Evolutionary conservation across 2,797 vertebrate genomes (phyloP), one percentile per base, ranked within the genome.

Genomic region (Percopsis omiscomaycus): DNA sequence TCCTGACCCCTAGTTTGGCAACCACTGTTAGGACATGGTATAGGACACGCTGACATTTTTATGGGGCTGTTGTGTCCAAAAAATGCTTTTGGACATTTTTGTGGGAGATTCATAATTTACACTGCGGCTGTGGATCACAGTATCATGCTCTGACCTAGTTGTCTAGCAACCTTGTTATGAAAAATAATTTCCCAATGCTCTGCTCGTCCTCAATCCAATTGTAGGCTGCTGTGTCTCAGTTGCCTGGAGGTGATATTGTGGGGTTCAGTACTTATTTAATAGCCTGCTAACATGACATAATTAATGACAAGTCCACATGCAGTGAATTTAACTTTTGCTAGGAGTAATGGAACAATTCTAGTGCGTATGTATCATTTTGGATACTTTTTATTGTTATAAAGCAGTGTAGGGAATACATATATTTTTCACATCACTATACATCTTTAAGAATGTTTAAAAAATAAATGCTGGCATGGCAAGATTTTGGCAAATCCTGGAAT

Each of bases 191-290:
- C 46, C 58, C 6, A 49, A 45, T 15, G 28, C 47, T 60, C n/a
- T 44, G 45, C 10, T 32, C n/a, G 47, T 49, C 9, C 14, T 60
- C 47, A 47, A 59, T 22, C 44, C 48, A 52, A 50, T 51, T 51
- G 15, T 51, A 15, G 49, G 22, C 49, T 51, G 15, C 6, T 22
- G 4, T 51, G 49, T 51, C 15, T 51, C 49, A 16, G 15, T 8
- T 51, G 15, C 15, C 2, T 51, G 6, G 49, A 51, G n/a, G 22
- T 22, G 49, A 16, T 22, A 22, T 22, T 22, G 22, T 22, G 22
- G 22, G 22, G 22, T 22, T 22, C 22, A 22, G 22, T 22, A 22
- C 22, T 22, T 22, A 22, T 22, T 22, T 22, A 22, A 22, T 22
- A 22, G 22, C 22, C 22, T 22, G 22, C 22, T 22, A 22, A 22